Conservation (phyloP, 2,888 invertebrate genomes). For the Perdita meconis region DNA sequence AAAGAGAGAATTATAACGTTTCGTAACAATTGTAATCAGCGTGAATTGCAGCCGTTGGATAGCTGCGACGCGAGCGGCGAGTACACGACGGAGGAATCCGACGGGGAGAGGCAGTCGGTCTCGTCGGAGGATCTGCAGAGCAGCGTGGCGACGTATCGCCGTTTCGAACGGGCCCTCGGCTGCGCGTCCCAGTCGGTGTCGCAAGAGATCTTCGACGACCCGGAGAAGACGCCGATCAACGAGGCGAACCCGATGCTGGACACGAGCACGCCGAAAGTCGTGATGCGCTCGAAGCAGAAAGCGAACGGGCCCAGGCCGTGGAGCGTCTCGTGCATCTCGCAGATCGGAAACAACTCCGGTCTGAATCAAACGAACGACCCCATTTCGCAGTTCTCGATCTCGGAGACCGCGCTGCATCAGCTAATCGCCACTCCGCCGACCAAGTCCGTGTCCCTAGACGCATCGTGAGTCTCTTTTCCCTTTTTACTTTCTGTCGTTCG, state of each 20-base stretch:
- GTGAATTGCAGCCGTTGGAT: slow-evolving; percentile 86
- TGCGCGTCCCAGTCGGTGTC: slow-evolving; percentile 79
- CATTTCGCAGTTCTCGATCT: slow-evolving; percentile 90
- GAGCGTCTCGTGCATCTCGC: slow-evolving; percentile 95
- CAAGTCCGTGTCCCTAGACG: slow-evolving; percentile 81
- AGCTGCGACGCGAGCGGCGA: slow-evolving; percentile 96
- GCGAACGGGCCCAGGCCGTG: slow-evolving; percentile 89
- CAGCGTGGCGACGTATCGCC: slow-evolving; percentile 89
- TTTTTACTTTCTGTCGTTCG: background rate
- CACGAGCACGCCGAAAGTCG: slow-evolving; percentile 85
- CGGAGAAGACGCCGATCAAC: slow-evolving; percentile 78
- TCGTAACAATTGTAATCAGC: slow-evolving; percentile 55
- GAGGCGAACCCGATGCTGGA: slow-evolving; percentile 63
- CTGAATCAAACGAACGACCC: slow-evolving; percentile 76
- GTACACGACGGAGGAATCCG: slow-evolving; percentile 91
- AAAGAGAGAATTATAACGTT: slow-evolving; percentile 41
- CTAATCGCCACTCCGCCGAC: slow-evolving; percentile 85
- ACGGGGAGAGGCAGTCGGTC: slow-evolving; percentile 89
- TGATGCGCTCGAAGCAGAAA: slow-evolving; percentile 88
- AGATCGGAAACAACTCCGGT: slow-evolving; percentile 84
- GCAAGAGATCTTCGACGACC: slow-evolving; percentile 81
- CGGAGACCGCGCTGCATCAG: slow-evolving; percentile 94
- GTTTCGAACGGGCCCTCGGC: slow-evolving; percentile 75
- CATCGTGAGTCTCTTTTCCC: slow-evolving; percentile 74
- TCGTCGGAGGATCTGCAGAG: slow-evolving; percentile 92